phyloP scores from a whole-genome alignment of 2,113 vertebrate genomes.

The Austrofundulus limnaeus region DNA sequence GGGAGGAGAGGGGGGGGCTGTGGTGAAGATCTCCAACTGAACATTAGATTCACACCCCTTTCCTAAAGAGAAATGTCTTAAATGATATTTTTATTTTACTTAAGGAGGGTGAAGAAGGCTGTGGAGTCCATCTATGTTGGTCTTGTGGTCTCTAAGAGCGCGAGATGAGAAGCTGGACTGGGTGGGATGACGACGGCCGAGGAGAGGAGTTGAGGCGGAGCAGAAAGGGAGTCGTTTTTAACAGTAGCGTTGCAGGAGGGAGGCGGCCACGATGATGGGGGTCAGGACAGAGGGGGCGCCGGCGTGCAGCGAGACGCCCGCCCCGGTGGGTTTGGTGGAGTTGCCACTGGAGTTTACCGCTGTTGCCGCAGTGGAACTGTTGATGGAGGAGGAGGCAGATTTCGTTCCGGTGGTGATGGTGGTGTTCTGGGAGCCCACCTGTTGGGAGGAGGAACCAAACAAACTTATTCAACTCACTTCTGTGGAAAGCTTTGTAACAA shows the following conservation, averaged over 20 bases:
- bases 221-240: conserved; percentile 50
- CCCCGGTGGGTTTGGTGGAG: conserved; percentile 46
- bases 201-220: conserved; percentile 2
- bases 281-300: conserved; percentile 55
- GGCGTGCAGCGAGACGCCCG: conserved; percentile 54
- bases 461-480: not conserved
- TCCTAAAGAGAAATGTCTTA: conserved; percentile 40
- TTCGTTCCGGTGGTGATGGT: conserved; percentile 12
- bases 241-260: conserved; percentile 65
- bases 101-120: conserved; percentile 30
- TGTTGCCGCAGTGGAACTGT: conserved; percentile 54
- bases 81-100: conserved; percentile 40
- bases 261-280: conserved; percentile 57
- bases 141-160: conserved; percentile 59
- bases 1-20: not conserved
- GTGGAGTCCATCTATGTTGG: conserved; percentile 62
- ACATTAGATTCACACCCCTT: conserved; percentile 13
- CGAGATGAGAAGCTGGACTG: conserved; percentile 19
- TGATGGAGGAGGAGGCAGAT: conserved; percentile 64
- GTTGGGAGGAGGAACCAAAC: not conserved
- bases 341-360: conserved; percentile 51
- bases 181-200: conserved; percentile 8
- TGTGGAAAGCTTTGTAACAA: no score
- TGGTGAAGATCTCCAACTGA: conserved; percentile 35
- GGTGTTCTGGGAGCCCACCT: conserved; percentile 63